These are phyloP conservation scores for Hemiscyllium ocellatum DNA, from an alignment of 2,113 vertebrate genomes.

Conservation along the genomic window DNA sequence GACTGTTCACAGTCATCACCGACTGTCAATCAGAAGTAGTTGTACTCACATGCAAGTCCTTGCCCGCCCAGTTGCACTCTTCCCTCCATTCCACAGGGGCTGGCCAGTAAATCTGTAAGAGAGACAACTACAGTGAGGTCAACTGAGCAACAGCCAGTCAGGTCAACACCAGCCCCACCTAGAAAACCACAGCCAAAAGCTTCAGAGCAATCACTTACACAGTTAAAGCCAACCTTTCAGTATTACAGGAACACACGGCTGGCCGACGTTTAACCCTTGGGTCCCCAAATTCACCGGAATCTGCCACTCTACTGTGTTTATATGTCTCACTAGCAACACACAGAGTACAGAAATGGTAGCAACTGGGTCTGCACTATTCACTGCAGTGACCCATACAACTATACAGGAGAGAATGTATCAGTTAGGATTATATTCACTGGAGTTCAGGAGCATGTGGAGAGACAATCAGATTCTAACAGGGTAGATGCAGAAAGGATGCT, in stretches of 20 bases:
- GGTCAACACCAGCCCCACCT: not conserved
- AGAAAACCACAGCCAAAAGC: not conserved
- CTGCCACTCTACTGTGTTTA: not conserved
- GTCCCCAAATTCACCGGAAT: not conserved
- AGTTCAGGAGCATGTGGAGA: too few species aligned
- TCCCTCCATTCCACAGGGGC: slow-evolving; percentile 93
- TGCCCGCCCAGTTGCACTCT: slow-evolving; percentile 96
- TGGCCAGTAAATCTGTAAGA: slow-evolving; percentile 82
- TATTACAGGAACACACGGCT: not conserved
- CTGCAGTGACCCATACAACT: too few species aligned
- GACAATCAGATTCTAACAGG: too few species aligned
- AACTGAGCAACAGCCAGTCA: not conserved
- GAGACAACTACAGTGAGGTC: slow-evolving; percentile 18
- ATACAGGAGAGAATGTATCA: too few species aligned
- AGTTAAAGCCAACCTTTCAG: not conserved
- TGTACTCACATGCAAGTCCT: slow-evolving; percentile 89
- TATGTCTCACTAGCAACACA: not conserved
- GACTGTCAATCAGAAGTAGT: not conserved
- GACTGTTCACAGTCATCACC: not conserved
- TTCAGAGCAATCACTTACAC: not conserved
- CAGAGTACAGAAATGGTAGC: not conserved
- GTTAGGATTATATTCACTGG: too few species aligned
- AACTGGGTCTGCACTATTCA: not conserved
- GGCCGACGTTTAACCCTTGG: not conserved
- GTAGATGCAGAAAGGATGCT: too few species aligned